phyloP scores from a whole-genome alignment of 2,113 vertebrate species.

The Anas platyrhynchos region DNA sequence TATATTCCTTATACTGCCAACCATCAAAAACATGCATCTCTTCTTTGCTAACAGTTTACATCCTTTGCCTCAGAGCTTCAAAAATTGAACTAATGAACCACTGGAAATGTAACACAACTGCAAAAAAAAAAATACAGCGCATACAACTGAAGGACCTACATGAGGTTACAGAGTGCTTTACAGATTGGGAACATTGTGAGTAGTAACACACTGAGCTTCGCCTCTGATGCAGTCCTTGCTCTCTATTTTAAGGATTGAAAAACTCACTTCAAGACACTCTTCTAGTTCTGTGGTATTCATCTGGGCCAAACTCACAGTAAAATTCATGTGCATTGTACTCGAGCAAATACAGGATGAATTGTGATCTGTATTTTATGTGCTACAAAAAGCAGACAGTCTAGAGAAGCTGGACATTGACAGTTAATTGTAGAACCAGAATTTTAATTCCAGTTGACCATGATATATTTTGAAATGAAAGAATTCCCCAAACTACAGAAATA shows the following conservation, averaged over 20 bases:
- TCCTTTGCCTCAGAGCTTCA: not conserved
- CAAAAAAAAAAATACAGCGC: not conserved
- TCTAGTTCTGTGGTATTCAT: not conserved
- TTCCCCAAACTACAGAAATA: not conserved
- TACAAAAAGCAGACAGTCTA: not conserved
- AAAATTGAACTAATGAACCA: not conserved
- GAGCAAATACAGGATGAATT: not conserved
- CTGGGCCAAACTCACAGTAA: not conserved
- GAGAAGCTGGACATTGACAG: not conserved
- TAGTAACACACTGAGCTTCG: not conserved
- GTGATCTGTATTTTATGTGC: not conserved
- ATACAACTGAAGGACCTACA: not conserved
- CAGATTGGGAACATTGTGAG: not conserved
- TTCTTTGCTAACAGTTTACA: not conserved
- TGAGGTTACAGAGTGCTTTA: not conserved
- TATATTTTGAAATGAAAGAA: not conserved
- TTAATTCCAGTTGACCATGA: not conserved
- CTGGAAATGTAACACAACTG: not conserved
- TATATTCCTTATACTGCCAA: not conserved
- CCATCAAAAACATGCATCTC: not conserved
- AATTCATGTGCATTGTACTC: not conserved
- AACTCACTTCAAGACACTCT: not conserved
- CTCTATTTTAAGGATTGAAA: not conserved
- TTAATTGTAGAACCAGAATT: not conserved
- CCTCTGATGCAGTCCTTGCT: not conserved